These are phyloP conservation scores for Ctenochaetus hawaiiensis DNA, from an alignment of 2,797 vertebrate species.

Conservation along the genomic window DNA sequence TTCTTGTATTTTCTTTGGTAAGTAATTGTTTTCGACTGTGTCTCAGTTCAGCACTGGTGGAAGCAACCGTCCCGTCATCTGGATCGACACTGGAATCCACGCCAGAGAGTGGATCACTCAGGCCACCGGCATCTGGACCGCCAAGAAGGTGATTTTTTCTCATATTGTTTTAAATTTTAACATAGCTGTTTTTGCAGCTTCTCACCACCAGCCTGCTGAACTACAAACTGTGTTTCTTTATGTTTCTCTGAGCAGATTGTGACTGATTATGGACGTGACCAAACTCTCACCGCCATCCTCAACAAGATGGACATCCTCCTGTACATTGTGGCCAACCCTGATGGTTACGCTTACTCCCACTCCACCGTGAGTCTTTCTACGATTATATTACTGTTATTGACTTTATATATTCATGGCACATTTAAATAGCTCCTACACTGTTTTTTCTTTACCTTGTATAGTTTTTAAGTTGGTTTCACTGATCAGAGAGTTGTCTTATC, in stretches of 20 bases:
- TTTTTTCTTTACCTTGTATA: background rate
- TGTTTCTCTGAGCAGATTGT: slow-evolving; percentile 83
- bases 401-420: background rate
- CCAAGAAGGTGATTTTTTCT: slow-evolving; percentile 89
- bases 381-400: background rate
- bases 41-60: slow-evolving; percentile 94
- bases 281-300: slow-evolving; percentile 86
- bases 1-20: too few relatives aligned
- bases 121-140: slow-evolving; percentile 94
- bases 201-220: too few relatives aligned
- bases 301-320: slow-evolving; percentile 91
- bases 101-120: slow-evolving; percentile 97
- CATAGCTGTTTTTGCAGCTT: background rate
- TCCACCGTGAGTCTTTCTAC: slow-evolving; percentile 71
- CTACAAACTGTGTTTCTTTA: background rate
- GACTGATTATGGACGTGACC: slow-evolving; percentile 84
- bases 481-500: too few relatives aligned
- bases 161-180: background rate
- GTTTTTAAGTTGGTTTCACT: too few relatives aligned
- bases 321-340: slow-evolving; percentile 95
- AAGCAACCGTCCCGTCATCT: slow-evolving; percentile 89
- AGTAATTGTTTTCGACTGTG: background rate
- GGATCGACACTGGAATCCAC: slow-evolving; percentile 97
- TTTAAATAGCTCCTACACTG: background rate
- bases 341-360: slow-evolving; percentile 91